Evolutionary conservation across 2,113 vertebrate genomes (phyloP).

Genomic region (Pogona vitticeps): DNA sequence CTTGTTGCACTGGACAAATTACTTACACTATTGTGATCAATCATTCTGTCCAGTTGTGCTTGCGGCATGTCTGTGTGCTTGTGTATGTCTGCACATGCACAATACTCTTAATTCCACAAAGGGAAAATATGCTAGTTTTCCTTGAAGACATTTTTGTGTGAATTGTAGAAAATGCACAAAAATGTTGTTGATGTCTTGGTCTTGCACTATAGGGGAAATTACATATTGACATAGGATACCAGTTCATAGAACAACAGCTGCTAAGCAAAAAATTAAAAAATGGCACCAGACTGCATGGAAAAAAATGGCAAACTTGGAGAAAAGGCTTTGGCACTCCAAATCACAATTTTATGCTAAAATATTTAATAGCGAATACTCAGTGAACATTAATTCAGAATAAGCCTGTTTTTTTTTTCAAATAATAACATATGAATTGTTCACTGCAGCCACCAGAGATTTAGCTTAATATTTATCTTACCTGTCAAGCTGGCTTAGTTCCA

Average conservation of each 20-base stretch:
- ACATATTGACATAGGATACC: background rate
- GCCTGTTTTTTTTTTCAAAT: too few relatives aligned
- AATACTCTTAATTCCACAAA: too few relatives aligned
- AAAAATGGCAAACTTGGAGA: background rate
- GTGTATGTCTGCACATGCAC: too few relatives aligned
- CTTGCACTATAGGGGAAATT: too few relatives aligned
- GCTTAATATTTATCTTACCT: background rate
- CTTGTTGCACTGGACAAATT: too few relatives aligned
- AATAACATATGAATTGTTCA: background rate
- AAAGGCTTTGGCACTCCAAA: background rate
- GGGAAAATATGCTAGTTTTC: too few relatives aligned
- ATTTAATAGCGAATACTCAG: background rate
- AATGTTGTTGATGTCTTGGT: too few relatives aligned
- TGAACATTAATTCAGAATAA: background rate
- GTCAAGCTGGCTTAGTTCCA: slow-evolving; percentile 13
- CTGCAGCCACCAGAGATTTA: background rate
- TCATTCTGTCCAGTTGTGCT: too few relatives aligned
- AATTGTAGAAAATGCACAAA: too few relatives aligned
- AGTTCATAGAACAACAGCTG: background rate
- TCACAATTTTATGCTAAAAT: background rate
- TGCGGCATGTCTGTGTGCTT: too few relatives aligned
- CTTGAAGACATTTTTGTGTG: too few relatives aligned
- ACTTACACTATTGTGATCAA: too few relatives aligned
- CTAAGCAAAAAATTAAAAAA: background rate
- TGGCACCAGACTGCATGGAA: background rate